Base-by-base conservation (phyloP, 2,888 invertebrate genomes). In the Drosophila anomalata region DNA sequence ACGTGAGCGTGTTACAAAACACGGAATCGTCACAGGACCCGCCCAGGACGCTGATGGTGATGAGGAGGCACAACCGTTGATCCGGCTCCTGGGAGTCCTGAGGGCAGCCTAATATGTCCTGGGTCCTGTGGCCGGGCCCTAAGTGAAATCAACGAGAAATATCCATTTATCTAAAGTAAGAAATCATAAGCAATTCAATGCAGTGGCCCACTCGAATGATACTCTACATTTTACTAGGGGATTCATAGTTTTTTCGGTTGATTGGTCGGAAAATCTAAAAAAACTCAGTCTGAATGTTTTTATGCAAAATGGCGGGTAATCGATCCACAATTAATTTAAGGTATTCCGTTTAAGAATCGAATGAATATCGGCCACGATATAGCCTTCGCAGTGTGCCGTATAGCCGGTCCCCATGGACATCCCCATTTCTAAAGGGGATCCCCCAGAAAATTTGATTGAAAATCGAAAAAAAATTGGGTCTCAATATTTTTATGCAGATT, bases 81-180 rank as follows among this genome's bases (percentile, higher is more conserved):
- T 67, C 67, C 76, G 68, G 54, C 20, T 42, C 41, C 41, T 9
- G 41, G 33, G 71, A 58, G 24, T 60, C 59, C 67, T 61, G 58
- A 33, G 61, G 41, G 2, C 48, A 2, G 58, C 66, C 79, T 84
- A 87, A 87, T 81, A 79, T 81, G 85, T 79, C 81, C 74, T 63
- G 84, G 84, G 81, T 61, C 63, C 78, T 74, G 86, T 67, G 74
- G 71, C 75, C 75, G 72, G 53, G 11, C 58, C 82, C 78, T 79
- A 87, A 84, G 87, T 87, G 85, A 84, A 79, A 87, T 86, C 86
- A 86, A 78, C 78, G 70, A 70, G 73, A 75, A 79, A 70, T 69
- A 68, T 63, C 56, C 46, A 57, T 68, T 68, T 54, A 42, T 70
- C 47, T 53, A 67, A 57, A 51, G 56, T 53, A 50, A 12, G 59